phyloP scores from a whole-genome alignment of 2,113 vertebrate genomes.

The Struthio camelus region DNA sequence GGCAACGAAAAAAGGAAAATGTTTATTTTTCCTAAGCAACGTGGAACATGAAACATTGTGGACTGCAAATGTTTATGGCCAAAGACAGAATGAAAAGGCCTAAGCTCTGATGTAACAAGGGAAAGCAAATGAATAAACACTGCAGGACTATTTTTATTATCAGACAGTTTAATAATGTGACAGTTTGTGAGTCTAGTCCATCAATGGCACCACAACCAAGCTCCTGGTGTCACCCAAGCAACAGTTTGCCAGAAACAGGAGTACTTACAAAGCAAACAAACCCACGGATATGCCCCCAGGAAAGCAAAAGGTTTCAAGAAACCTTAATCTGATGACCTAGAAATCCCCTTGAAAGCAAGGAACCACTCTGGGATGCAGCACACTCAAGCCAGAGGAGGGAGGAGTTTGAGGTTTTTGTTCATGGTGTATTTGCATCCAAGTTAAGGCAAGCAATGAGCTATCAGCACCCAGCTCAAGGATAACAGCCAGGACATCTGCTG shows the following conservation, averaged over 20 bases:
- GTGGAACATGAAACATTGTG: not conserved
- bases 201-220: not conserved
- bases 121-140: slow-evolving; percentile 53
- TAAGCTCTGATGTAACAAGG: not conserved
- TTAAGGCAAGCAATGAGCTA: not conserved
- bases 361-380: not conserved
- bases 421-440: not conserved
- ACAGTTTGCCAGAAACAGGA: slow-evolving; percentile 1
- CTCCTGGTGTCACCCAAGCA: slow-evolving; percentile 35
- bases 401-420: not conserved
- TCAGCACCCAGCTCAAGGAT: not conserved
- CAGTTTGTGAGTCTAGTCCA: slow-evolving; percentile 16
- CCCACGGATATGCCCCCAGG: not conserved
- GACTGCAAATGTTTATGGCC: slow-evolving; percentile 48
- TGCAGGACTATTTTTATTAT: slow-evolving; percentile 41
- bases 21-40: slow-evolving; percentile 69
- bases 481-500: not conserved
- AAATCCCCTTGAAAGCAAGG: slow-evolving; percentile 13
- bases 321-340: slow-evolving; percentile 34
- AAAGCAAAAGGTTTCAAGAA: slow-evolving; percentile 16
- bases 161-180: slow-evolving; percentile 51
- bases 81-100: slow-evolving; percentile 8
- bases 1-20: slow-evolving; percentile 45
- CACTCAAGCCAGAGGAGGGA: not conserved
- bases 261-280: slow-evolving; percentile 19